phyloP scores from a whole-genome alignment of 2,797 vertebrate genomes.

The Macrochelys suwanniensis region DNA sequence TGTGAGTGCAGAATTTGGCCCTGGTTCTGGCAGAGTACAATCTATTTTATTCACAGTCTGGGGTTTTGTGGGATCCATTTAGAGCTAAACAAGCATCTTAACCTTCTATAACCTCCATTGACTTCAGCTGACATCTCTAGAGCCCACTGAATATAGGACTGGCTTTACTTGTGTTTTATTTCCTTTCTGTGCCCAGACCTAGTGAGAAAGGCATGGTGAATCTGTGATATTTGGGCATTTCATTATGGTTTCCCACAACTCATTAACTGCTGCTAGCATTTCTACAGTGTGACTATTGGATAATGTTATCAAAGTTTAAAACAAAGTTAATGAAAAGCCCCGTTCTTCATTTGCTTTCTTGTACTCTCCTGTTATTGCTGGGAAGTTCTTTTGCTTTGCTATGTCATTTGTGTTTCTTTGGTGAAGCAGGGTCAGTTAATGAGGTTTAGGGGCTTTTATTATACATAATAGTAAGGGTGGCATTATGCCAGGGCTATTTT shows the following conservation, averaged over 20 bases:
- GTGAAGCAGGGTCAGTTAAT: neutral
- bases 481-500: neutral
- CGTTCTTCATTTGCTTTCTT: neutral
- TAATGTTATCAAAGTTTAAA: constrained; percentile 4
- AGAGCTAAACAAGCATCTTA: constrained; percentile 32
- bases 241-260: neutral
- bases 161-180: neutral
- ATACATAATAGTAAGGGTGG: neutral
- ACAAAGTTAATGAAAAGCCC: neutral
- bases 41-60: neutral
- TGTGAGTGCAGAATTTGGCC: neutral
- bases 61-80: constrained; percentile 9
- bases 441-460: neutral
- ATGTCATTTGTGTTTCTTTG: constrained; percentile 32
- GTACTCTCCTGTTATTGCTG: neutral
- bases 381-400: neutral
- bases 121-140: neutral
- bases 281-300: neutral
- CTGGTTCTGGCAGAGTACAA: neutral
- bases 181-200: neutral
- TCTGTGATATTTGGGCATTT: neutral
- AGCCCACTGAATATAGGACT: neutral
- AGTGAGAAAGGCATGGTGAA: constrained; percentile 7
- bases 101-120: neutral
- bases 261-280: neutral